Base-by-base conservation (phyloP, 2,797 vertebrate species). In the Bovichtus diacanthus region DNA sequence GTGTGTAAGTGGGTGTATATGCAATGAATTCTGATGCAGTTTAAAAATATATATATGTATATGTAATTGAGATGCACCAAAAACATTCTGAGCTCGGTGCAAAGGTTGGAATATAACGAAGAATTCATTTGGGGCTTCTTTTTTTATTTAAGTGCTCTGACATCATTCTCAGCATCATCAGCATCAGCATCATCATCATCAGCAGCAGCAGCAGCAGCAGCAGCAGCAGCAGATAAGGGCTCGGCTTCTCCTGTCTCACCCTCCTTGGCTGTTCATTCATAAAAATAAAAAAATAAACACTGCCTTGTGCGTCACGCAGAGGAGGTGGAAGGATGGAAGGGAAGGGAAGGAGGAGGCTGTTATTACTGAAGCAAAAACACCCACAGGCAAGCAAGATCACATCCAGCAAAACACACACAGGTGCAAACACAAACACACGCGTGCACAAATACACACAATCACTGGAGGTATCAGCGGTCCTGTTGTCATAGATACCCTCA, bases 271-370 rank as follows among this genome's bases (percentile, higher is more conserved):
- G 53, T 83, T 92, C 90, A 92, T 92, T 92, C 90, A 93, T 84
- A 82, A 92, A 89, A 82, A 78, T 80, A 67, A 31, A 38, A 44
- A 72, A 61, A 75, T 60, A 78, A 64, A 43, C 31, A 64, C 50
- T 15, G 79, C 73, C 74, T 60, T 67, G 90, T 91, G 92, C 89
- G 90, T 93, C 92, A 93, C 63, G 44, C 69, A 76, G 69, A 65
- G 68, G 84, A 76, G 73, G 85, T 72, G 80, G 78, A 59, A 47
- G 76, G 74, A 77, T 27, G 63, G 38, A 50, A 44, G 60, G 29
- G 46, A 58, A 61, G 72, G 49, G 60, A 36, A n/a, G 78, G 67
- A 66, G 36, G 47, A 51, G 55, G 60, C 59, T 75, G 78, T 60
- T 78, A 58, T 78, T 60, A 67, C 73, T 67, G 61, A 81, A 76